Evolutionary conservation across 2,113 vertebrate species (phyloP).

Genomic region (Mesitornis unicolor): DNA sequence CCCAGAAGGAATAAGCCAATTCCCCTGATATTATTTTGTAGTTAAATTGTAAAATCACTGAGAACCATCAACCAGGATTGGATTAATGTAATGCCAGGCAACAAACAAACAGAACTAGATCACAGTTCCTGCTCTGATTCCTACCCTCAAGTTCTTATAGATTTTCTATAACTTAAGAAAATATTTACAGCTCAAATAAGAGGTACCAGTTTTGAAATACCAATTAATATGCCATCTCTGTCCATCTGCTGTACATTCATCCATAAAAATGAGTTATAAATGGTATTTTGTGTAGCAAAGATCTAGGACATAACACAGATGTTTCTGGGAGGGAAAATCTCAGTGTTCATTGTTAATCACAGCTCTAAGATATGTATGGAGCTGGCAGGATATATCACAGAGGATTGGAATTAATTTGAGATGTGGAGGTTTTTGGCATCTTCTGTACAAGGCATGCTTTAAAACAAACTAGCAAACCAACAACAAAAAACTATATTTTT

Average conservation of each 20-base stretch:
- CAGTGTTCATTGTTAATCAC: not conserved
- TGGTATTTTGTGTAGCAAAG: not conserved
- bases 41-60: not conserved
- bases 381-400: not conserved
- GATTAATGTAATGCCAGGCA: not conserved
- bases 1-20: not conserved
- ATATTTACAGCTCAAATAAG: not conserved
- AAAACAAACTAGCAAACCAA: not conserved
- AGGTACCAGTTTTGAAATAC: not conserved
- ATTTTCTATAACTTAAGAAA: not conserved
- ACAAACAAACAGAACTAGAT: not conserved
- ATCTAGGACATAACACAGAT: slow-evolving; percentile 11
- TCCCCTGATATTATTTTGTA: not conserved
- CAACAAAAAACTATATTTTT: not conserved
- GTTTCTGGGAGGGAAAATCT: not conserved
- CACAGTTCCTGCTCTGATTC: not conserved
- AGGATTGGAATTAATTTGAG: not conserved
- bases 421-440: not conserved
- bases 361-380: not conserved
- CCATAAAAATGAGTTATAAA: not conserved
- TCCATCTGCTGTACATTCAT: not conserved
- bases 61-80: not conserved
- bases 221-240: not conserved
- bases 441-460: not conserved
- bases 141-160: not conserved